These are phyloP conservation scores for Megaceryle torquata DNA, from an alignment of 2,113 vertebrate species.

Conservation along the genomic window DNA sequence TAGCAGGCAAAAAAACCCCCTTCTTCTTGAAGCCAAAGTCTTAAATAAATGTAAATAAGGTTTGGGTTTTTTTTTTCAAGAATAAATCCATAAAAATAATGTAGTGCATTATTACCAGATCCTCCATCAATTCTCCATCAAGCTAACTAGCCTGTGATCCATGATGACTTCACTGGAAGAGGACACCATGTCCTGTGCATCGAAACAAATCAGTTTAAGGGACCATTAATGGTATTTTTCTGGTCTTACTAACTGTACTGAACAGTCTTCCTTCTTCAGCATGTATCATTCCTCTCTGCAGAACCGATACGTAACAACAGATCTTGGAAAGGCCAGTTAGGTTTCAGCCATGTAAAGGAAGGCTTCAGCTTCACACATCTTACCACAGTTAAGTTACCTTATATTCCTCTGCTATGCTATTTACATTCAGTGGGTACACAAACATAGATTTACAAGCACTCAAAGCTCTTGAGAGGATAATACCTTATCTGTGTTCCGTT, in stretches of 20 bases:
- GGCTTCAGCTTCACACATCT: neutral
- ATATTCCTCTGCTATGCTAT: neutral
- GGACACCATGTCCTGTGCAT: neutral
- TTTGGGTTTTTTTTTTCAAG: neutral
- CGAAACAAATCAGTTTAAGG: neutral
- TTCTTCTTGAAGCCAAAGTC: neutral
- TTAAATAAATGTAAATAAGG: neutral
- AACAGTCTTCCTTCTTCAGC: neutral
- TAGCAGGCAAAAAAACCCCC: neutral
- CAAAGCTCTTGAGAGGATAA: neutral
- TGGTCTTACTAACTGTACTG: neutral
- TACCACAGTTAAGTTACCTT: neutral
- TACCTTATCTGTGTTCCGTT: neutral
- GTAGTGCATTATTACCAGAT: neutral
- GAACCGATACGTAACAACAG: neutral
- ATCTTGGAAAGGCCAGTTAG: neutral
- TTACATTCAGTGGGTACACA: neutral
- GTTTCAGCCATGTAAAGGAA: neutral
- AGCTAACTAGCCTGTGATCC: neutral
- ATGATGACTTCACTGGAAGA: neutral
- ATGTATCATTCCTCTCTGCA: neutral
- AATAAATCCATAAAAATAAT: neutral
- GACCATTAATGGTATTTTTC: neutral
- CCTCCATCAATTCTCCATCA: neutral
- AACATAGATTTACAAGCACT: neutral